Evolutionary conservation across 1,140 invertebrate genomes (phyloP).

Genomic region (Lepidurus packardi): DNA sequence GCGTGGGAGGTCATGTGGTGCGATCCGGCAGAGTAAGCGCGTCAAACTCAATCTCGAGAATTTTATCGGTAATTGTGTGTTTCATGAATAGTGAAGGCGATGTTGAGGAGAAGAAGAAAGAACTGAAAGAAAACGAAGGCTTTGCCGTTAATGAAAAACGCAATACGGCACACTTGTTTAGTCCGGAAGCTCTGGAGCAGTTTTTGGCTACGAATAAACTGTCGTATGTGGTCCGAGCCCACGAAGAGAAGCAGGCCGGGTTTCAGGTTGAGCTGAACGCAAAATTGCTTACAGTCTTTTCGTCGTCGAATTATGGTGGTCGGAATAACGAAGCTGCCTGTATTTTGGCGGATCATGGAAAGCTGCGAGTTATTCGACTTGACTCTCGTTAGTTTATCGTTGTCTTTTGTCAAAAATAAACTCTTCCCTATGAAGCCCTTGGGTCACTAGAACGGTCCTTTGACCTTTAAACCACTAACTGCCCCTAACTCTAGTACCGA

Average conservation of each 20-base stretch:
- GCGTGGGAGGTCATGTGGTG: conserved; percentile 75
- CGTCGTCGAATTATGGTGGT: conserved; percentile 61
- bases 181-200: conserved; percentile 55
- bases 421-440: background rate
- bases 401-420: background rate
- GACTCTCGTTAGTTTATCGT: conserved; percentile 44
- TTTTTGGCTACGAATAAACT: conserved; percentile 60
- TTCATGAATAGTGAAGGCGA: conserved; percentile 26
- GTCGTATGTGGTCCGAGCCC: conserved; percentile 63
- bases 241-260: conserved; percentile 63
- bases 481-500: no score
- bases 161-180: conserved; percentile 67
- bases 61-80: conserved; percentile 1
- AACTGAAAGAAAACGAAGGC: conserved; percentile 55
- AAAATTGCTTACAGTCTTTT: conserved; percentile 61
- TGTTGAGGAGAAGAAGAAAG: conserved; percentile 48
- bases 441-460: no score
- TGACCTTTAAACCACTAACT: no score
- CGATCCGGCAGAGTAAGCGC: conserved; percentile 59
- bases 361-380: conserved; percentile 53
- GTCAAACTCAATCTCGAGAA: background rate
- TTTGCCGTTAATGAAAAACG: conserved; percentile 61
- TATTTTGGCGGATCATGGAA: conserved; percentile 53
- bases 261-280: conserved; percentile 60
- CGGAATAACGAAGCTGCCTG: conserved; percentile 61